Conservation (phyloP, 1,140 invertebrate genomes). For the Eubasilissa regina region DNA sequence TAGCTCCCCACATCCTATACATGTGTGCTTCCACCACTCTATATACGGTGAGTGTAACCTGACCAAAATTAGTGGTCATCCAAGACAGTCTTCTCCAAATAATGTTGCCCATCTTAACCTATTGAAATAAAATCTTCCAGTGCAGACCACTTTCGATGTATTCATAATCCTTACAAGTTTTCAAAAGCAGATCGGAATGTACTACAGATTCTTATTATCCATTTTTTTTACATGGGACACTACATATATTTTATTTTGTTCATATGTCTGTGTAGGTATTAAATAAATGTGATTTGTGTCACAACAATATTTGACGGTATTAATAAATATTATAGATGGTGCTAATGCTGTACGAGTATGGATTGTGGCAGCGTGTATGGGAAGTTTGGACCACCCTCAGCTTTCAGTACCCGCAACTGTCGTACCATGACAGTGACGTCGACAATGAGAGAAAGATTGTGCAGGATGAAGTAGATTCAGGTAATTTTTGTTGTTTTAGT, state of each 20-base stretch:
- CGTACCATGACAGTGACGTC: neutral
- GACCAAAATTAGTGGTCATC: no score
- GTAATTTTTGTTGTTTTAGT: neutral
- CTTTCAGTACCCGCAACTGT: neutral
- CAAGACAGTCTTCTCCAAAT: no score
- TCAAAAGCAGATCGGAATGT: no score
- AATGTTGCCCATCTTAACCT: neutral
- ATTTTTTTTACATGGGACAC: no score
- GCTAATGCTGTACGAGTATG: neutral
- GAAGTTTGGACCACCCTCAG: neutral
- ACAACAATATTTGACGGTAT: no score
- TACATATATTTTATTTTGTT: no score
- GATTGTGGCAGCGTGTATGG: neutral
- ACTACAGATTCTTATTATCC: no score
- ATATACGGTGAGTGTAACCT: conserved; percentile 62
- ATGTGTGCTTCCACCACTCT: conserved; percentile 60
- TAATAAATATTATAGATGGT: neutral
- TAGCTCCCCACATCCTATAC: conserved; percentile 51
- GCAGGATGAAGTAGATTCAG: neutral
- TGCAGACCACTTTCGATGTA: no score
- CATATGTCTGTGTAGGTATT: no score
- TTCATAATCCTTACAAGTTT: no score
- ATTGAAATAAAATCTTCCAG: no score
- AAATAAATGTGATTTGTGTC: no score
- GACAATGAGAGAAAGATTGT: conserved; percentile 5